Evolutionary conservation across 2,113 vertebrate genomes (phyloP).

Genomic region (Synodontis membranacea): DNA sequence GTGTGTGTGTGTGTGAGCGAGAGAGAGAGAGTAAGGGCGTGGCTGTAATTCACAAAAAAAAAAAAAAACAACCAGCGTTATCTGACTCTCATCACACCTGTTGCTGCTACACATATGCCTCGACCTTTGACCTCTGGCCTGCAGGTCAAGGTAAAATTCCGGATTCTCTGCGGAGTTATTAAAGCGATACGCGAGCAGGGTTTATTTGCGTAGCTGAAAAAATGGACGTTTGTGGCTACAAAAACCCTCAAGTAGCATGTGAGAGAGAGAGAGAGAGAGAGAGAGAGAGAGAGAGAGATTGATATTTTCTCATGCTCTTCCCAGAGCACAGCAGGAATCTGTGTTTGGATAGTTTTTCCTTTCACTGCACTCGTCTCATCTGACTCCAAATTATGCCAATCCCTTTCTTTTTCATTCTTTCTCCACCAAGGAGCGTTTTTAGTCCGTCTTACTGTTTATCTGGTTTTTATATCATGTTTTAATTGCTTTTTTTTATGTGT

Average conservation of each 20-base stretch:
- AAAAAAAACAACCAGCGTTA: conserved; percentile 68
- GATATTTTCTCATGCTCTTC: conserved; percentile 50
- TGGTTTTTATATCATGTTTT: not conserved
- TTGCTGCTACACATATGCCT: conserved; percentile 65
- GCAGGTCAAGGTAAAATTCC: conserved; percentile 56
- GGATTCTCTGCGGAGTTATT: conserved; percentile 26
- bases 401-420: conserved; percentile 51
- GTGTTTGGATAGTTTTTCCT: conserved; percentile 69
- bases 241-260: conserved; percentile 40
- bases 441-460: not conserved
- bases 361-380: conserved; percentile 71
- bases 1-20: not conserved
- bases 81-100: conserved; percentile 68
- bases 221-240: not conserved
- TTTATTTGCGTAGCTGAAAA: conserved; percentile 34
- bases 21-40: conserved; percentile 54
- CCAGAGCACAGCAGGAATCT: conserved; percentile 46
- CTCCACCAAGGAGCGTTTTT: conserved; percentile 48
- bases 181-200: conserved; percentile 14
- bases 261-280: not conserved
- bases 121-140: conserved; percentile 47
- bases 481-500: not conserved
- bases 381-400: conserved; percentile 75
- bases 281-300: not conserved
- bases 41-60: conserved; percentile 70